These are phyloP conservation scores for Bos indicus DNA, from an alignment of 2,113 vertebrate genomes.

Conservation along the genomic window DNA sequence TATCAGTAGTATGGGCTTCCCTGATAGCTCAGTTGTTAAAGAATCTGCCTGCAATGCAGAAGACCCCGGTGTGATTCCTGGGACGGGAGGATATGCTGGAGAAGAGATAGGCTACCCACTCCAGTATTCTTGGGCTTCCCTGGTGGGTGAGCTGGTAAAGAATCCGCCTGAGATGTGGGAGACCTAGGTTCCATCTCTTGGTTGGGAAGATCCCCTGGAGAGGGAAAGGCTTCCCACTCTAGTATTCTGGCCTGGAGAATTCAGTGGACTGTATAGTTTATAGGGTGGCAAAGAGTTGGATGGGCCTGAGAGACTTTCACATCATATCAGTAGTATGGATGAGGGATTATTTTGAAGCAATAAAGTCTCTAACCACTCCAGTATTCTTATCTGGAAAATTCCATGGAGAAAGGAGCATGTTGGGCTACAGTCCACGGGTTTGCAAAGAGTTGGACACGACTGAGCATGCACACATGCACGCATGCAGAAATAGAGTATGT, in stretches of 20 bases:
- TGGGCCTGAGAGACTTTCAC: neutral
- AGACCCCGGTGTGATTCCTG: neutral
- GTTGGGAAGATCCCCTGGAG: neutral
- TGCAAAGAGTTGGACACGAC: neutral
- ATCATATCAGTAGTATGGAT: neutral
- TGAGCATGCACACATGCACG: neutral
- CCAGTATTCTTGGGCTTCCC: neutral
- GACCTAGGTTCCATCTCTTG: neutral
- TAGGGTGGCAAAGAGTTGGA: neutral
- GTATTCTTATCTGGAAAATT: neutral
- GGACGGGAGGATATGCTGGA: neutral
- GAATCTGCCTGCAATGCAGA: neutral
- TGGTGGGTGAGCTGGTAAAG: neutral
- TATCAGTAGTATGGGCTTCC: neutral
- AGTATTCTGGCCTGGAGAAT: neutral
- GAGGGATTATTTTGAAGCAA: neutral
- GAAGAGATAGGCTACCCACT: neutral
- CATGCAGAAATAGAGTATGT: neutral
- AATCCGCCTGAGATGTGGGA: neutral
- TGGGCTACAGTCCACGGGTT: neutral
- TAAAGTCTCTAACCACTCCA: neutral
- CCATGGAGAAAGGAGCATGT: neutral
- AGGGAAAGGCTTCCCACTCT: neutral
- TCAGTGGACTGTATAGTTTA: neutral
- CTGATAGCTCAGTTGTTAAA: neutral